Base-by-base conservation (phyloP, 2,888 invertebrate genomes). In the Cosmorhoe ocellata region DNA sequence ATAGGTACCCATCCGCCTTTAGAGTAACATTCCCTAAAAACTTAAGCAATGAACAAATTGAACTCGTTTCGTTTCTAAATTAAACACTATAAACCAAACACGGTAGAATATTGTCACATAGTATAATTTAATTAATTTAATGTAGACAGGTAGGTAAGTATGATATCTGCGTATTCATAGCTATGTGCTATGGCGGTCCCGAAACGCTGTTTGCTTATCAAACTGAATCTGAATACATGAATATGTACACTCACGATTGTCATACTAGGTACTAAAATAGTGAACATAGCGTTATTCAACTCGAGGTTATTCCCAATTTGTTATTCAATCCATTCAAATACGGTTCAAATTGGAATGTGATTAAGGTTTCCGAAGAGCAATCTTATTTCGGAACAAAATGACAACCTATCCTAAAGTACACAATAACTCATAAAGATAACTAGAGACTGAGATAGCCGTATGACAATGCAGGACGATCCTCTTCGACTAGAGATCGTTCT, bases 401-500 rank as follows among this genome's bases (percentile, higher is more conserved):
- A 26, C 41, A 37, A 45, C 42, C 45, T 28, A 44, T 50, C 50
- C 37, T 38, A 45, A 53, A 57, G 47, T 46, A 55, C 47, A 67
- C 59, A 69, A 67, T 74, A 68, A 66, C 68, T 65, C 65, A 69
- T 68, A 69, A 71, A 78, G 76, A 80, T 80, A 78, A 74, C 70
- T 64, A 64, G 69, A 64, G 58, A 62, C 56, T 40, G 65, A 77
- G 75, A 75, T 80, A 82, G 79, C 81, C 80, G 63, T 71, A 75
- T 83, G 83, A 81, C 82, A 83, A 82, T 86, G 81, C 81, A 80
- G 65, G 71, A 58, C 69, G 68, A 75, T 77, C 74, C 73, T 67
- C 69, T 69, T 76, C 70, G 86, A 84, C 80, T 88, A 81, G 71
- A 84, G 76, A 88, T 83, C 69, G 77, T 70, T 67, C 59, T 78